Base-by-base conservation (phyloP, 2,888 invertebrate genomes). In the Drosophila greeni region DNA sequence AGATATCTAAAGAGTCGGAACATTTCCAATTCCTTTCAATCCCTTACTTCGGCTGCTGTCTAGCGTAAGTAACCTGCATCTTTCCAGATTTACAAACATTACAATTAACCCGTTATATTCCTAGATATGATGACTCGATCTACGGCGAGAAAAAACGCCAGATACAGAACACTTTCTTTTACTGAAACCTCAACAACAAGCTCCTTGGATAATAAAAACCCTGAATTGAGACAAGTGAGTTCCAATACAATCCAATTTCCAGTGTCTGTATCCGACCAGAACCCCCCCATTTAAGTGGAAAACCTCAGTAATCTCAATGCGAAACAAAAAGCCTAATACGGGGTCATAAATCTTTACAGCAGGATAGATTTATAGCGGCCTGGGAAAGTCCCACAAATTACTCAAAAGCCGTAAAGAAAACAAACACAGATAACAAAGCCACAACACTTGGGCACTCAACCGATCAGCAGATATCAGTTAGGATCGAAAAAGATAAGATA, bases 351-450 rank as follows among this genome's bases (percentile, higher is more conserved):
- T 62, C 42, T 51, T 65, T 43, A 62, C 36, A n/a, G n/a, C 65
- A 26, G 36, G 43, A 65, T 62, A 26, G 51, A 65, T 62, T 62
- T 62, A 62, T 65, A 24, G 24, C 31, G 18, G 23, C 62, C 39
- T 64, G 62, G 65, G 62, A 62, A 65, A 51, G 36, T 43, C 62
- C 61, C 65, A 43, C 39, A 62, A 51, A 51, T 64, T 62, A 43
- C 51, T 62, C 42, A n/a, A 51, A 62, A 33, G 65, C 31, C 62
- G 43, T 62, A 62, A 62, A 62, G 62, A 62, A 62, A 65, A 52
- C 65, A 51, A 62, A 65, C 24, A 43, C 11, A 64, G 62, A 62
- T 62, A 64, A 51, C 62, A 24, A n/a, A n/a, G 16, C n/a, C n/a
- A n/a, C n/a, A n/a, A 16, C 59, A 60, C 59, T 54, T 33, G 57